Percentiles rank a stretch among this genome's conserved stretches.
These are phyloP conservation scores for Phenganax marumi DNA, from an alignment of 92 coral and sea anemone species.

Conservation along the genomic window DNA sequence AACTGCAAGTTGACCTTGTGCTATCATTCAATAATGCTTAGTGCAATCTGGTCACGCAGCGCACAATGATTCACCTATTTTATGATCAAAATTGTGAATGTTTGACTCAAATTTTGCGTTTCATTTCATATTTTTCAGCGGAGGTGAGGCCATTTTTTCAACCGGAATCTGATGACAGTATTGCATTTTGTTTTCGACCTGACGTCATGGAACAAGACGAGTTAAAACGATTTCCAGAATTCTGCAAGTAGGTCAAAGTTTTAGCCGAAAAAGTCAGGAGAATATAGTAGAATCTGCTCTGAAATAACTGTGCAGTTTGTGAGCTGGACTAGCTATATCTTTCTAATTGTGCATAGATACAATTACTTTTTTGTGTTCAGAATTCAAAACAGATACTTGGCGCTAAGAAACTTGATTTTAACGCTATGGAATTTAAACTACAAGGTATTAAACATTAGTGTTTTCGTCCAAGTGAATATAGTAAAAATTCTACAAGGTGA, in stretches of 20 bases:
- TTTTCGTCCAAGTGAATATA: no score
- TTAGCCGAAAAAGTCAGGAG: neutral
- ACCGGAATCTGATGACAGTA: conserved; percentile 67
- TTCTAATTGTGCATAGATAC: neutral
- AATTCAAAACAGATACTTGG: conserved; percentile 72
- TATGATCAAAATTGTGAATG: no score
- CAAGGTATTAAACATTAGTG: conserved; percentile 57
- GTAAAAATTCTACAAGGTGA: neutral
- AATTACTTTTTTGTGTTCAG: conserved; percentile 46
- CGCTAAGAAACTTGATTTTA: conserved; percentile 77
- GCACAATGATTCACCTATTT: no score
- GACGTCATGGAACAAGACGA: conserved; percentile 96
- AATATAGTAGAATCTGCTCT: neutral
- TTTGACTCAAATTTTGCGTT: neutral
- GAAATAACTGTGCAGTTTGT: neutral
- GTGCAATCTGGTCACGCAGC: no score
- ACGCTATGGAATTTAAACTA: conserved; percentile 90
- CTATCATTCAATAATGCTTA: no score
- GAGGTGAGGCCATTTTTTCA: conserved; percentile 61
- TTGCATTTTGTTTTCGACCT: conserved; percentile 90
- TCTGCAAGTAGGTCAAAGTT: conserved; percentile 56
- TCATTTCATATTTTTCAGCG: conserved; percentile 4
- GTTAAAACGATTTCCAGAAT: conserved; percentile 69
- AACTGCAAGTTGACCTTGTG: no score
- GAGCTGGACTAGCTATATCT: neutral